Evolutionary conservation across 1,140 invertebrate species (phyloP).

Genomic region (Pollicipes pollicipes): DNA sequence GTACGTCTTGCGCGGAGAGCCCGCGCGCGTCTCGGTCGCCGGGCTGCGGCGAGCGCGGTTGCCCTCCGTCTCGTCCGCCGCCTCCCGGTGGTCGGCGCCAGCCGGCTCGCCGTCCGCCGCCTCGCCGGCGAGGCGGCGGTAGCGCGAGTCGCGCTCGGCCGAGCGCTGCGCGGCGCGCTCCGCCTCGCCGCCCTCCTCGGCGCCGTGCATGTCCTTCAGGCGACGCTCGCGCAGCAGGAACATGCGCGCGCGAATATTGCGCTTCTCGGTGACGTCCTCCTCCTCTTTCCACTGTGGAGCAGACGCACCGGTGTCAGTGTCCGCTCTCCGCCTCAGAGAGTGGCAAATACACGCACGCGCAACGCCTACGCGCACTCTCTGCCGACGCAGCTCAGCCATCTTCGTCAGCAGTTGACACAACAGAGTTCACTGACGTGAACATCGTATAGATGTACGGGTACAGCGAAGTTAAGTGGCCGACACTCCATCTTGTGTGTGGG

Average conservation of each 20-base stretch:
- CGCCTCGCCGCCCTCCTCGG: not conserved
- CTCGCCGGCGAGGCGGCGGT: not conserved
- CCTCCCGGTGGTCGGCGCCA: not conserved
- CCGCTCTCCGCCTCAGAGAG: too few relatives aligned
- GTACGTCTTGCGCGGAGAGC: not conserved
- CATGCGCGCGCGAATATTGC: not conserved
- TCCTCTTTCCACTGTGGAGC: not conserved
- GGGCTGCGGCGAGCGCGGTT: not conserved
- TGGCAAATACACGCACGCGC: too few relatives aligned
- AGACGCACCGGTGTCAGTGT: too few relatives aligned
- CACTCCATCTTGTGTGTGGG: too few relatives aligned
- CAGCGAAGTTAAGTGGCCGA: too few relatives aligned
- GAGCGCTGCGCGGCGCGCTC: not conserved
- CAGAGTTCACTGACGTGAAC: too few relatives aligned
- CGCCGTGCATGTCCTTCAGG: conserved; percentile 3
- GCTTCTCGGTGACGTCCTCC: not conserved
- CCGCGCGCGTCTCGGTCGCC: not conserved
- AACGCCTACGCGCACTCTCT: too few relatives aligned
- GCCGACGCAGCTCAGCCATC: too few relatives aligned
- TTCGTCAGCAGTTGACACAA: too few relatives aligned
- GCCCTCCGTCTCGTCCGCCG: not conserved
- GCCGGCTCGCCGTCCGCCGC: not conserved
- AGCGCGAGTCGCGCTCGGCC: not conserved
- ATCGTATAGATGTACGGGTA: too few relatives aligned
- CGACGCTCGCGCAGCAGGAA: not conserved